These are phyloP conservation scores for Pseudochirops corinnae DNA, from an alignment of 2,797 vertebrate species.

Conservation along the genomic window DNA sequence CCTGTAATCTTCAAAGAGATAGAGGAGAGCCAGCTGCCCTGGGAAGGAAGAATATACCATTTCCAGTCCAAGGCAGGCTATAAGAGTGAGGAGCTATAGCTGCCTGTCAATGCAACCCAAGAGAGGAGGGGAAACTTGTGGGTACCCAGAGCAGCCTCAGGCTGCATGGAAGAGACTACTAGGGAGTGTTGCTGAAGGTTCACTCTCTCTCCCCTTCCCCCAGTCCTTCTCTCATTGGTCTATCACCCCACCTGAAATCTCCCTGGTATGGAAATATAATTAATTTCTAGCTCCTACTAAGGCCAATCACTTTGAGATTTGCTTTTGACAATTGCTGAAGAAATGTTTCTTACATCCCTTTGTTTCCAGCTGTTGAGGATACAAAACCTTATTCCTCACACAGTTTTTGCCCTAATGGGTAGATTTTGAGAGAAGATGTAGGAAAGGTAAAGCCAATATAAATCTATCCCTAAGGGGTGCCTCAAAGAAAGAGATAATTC, in stretches of 20 bases:
- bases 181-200: not conserved
- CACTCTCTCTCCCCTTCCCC: not conserved
- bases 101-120: not conserved
- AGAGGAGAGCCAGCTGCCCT: conserved; percentile 71
- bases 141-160: not conserved
- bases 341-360: not conserved
- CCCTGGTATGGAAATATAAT: not conserved
- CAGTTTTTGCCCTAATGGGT: not conserved
- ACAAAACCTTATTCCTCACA: not conserved
- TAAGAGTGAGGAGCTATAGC: not conserved
- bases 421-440: not conserved
- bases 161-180: not conserved
- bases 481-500: not conserved
- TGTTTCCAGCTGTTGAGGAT: not conserved
- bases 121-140: not conserved
- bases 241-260: not conserved
- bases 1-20: conserved; percentile 87
- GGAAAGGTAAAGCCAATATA: not conserved
- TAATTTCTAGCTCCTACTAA: not conserved
- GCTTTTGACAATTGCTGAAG: not conserved
- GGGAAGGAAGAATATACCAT: not conserved
- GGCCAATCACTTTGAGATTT: not conserved
- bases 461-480: not conserved
- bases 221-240: not conserved
- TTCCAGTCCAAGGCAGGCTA: not conserved